These are phyloP conservation scores for Portevinia maculata DNA, from an alignment of 2,888 invertebrate genomes.

Conservation along the genomic window DNA sequence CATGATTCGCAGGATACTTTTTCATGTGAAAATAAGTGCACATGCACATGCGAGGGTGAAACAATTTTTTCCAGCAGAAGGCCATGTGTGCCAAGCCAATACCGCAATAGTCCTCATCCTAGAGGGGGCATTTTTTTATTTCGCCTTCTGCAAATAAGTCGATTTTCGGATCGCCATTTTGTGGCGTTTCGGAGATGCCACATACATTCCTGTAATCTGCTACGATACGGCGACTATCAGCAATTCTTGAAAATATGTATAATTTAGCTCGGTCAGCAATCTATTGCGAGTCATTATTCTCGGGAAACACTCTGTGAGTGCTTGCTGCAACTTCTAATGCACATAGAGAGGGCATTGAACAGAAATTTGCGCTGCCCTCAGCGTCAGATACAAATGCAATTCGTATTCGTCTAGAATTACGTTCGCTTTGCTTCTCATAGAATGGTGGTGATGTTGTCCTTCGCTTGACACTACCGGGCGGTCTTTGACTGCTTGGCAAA, in stretches of 20 bases:
- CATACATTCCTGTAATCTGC: not conserved
- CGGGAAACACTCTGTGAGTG: conserved; percentile 1
- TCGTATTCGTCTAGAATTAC: conserved; percentile 55
- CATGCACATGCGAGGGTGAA: conserved; percentile 71
- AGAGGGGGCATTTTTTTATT: conserved; percentile 8
- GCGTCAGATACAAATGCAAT: conserved; percentile 36
- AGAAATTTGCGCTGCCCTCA: conserved; percentile 50
- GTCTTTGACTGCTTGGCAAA: conserved; percentile 65
- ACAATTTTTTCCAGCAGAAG: conserved; percentile 35
- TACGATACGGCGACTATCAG: conserved; percentile 1
- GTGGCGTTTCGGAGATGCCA: conserved; percentile 5
- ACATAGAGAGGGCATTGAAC: conserved; percentile 64
- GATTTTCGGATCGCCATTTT: conserved; percentile 59
- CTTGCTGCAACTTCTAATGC: conserved; percentile 52
- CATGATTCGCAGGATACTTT: conserved; percentile 67
- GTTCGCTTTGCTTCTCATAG: conserved; percentile 51
- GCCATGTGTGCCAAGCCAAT: conserved; percentile 37
- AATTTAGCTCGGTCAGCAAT: conserved; percentile 30
- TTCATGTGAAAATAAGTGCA: conserved; percentile 46
- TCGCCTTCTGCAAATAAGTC: conserved; percentile 19
- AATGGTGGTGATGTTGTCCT: conserved; percentile 16
- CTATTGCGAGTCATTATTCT: conserved; percentile 56
- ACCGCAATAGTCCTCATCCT: not conserved
- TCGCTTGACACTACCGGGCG: conserved; percentile 54
- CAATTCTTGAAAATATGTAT: conserved; percentile 10